Evolutionary conservation across 1,140 invertebrate species (phyloP), one percentile per base, ranked within the genome.

Genomic region (Ceratitis capitata): DNA sequence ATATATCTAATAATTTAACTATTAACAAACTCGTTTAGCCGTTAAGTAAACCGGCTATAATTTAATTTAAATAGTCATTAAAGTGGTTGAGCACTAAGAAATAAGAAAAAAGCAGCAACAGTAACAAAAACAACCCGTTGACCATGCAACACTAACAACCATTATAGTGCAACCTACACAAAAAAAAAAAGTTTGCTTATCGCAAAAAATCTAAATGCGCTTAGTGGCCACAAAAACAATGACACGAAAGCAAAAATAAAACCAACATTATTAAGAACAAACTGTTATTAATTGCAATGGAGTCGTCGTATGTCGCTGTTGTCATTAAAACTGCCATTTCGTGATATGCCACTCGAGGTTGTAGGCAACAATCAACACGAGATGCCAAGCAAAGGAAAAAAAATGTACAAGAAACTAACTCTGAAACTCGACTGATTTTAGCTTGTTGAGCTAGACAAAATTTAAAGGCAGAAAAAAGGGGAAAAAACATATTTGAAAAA

Each of bases 211-310:
- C n/a, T n/a, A n/a, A n/a, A n/a, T n/a, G n/a, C n/a, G 51, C 51
- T 56, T 56, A 56, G 51, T 56, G 19, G 14, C 19, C 19, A 9
- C 19, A 56, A 23, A 56, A 56, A 56, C 19, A 19, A n/a, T n/a
- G 6, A 47, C 45, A 6, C 45, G 45, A 23, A 19, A 7, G 10
- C 51, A 23, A 56, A 56, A 56, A n/a, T n/a, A 56, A 9, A 19
- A 7, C 7, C 51, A 9, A 0, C n/a, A 56, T 2, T 56, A 56
- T 56, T 56, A 23, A 69, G 61, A 69, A 69, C 35, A 69, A 69
- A 69, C 61, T 35, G 61, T 69, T 69, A 69, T 69, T 69, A 69
- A 69, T 69, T 69, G 32, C 61, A 19, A 69, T 69, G 32, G 19
- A 69, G 35, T 69, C 61, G 29, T 69, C 32, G 32, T 69, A n/a